Base-by-base conservation (phyloP, 2,797 vertebrate genomes). In the Falco biarmicus region DNA sequence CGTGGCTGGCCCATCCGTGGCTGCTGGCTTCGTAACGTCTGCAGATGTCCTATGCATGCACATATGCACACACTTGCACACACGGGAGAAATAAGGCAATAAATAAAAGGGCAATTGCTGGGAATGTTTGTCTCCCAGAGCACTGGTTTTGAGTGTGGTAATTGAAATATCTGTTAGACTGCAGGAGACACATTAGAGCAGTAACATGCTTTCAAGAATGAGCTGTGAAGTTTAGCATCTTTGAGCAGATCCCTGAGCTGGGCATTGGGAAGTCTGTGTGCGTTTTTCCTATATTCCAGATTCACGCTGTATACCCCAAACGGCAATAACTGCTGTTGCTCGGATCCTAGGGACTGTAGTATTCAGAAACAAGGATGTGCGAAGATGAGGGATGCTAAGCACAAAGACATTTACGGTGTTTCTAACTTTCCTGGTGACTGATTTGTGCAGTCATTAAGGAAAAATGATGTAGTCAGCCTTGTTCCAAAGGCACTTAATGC, bases 401-500 rank as follows among this genome's bases (percentile, higher is more conserved):
- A 85, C 43, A 51, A 53, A 64, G 66, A 60, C 45, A 22, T 73
- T 92, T 84, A 73, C 71, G 39, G 20, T 51, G 28, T 81, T 80
- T 93, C 41, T 89, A 12, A 74, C 56, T 68, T 85, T 76, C 43
- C 56, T 63, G 28, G 65, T 66, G 76, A n/a, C 43, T 76, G 81
- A 83, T 84, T 59, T 75, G 60, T 37, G 84, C 50, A 48, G 76
- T 69, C 87, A 32, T 76, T 89, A 93, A 89, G 79, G 71, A 76
- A 78, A 90, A 89, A 66, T 1, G 0, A 26, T 12, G 8, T 37
- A 59, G 57, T 69, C 37, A 45, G 13, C 66, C 69, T 82, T 83
- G 32, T 78, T 96, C 71, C 69, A 92, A 76, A 88, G 83, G 34
- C 61, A 31, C 84, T 91, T 87, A 83, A 56, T 61, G 47, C 66